phyloP scores from a whole-genome alignment of 53 echinoderm and acorn worm species.

The Stichopus horrens region DNA sequence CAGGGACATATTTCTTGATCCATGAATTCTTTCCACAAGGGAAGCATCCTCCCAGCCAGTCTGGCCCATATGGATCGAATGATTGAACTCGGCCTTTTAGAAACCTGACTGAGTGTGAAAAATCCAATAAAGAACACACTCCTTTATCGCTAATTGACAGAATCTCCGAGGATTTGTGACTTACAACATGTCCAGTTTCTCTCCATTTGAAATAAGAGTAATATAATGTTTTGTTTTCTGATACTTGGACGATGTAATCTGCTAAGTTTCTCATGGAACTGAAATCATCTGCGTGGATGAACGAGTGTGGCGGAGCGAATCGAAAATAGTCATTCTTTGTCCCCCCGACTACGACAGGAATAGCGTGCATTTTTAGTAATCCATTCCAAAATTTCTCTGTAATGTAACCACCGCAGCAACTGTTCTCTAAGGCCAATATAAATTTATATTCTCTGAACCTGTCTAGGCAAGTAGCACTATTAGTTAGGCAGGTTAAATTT shows the following conservation, averaged over 20 bases:
- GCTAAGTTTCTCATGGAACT: slow-evolving; percentile 50
- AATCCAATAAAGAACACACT: slow-evolving; percentile 4
- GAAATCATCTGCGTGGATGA: slow-evolving; percentile 69
- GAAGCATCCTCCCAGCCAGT: slow-evolving; percentile 32
- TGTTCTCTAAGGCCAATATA: slow-evolving; percentile 63
- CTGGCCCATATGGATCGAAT: slow-evolving; percentile 30
- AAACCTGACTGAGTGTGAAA: background rate
- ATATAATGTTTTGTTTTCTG: slow-evolving; percentile 49
- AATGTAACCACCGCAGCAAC: slow-evolving; percentile 65
- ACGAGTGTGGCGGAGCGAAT: slow-evolving; percentile 63
- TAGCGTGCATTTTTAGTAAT: slow-evolving; percentile 39
- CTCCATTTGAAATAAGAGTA: slow-evolving; percentile 66
- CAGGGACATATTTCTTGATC: background rate
- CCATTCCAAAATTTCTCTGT: slow-evolving; percentile 71
- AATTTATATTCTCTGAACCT: slow-evolving; percentile 59
- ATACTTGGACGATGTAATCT: slow-evolving; percentile 46
- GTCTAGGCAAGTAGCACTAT: slow-evolving; percentile 27
- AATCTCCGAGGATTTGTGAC: slow-evolving; percentile 4
- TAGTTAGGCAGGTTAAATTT: slow-evolving; percentile 33
- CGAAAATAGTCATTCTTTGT: slow-evolving; percentile 49
- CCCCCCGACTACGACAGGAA: slow-evolving; percentile 72
- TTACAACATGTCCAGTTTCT: slow-evolving; percentile 41
- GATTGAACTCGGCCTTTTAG: background rate
- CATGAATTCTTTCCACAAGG: slow-evolving; percentile 6
- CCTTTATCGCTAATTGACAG: slow-evolving; percentile 9